A percentile compares a stretch with the other conserved stretches of the same genome.
phyloP scores from a whole-genome alignment of 2,113 vertebrate genomes.

The Damaliscus lunatus region DNA sequence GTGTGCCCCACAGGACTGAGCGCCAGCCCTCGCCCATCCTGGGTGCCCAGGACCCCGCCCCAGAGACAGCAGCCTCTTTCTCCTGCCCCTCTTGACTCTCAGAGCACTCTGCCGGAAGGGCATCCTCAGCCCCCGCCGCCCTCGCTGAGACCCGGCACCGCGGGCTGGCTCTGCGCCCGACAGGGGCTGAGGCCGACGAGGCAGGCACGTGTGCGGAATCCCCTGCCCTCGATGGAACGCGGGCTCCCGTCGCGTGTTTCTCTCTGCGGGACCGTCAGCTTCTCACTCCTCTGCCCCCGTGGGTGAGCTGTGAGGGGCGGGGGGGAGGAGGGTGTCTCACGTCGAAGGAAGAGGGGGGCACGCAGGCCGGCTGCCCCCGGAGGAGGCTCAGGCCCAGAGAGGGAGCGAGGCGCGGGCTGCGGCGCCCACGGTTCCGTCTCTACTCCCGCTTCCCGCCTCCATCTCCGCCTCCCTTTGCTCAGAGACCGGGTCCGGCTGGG shows the following conservation, averaged over 20 bases:
- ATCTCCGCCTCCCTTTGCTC: not conserved
- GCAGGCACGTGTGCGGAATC: not conserved
- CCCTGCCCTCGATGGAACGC: rapidly evolving
- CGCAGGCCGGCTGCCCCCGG: not conserved
- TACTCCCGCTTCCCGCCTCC: not conserved
- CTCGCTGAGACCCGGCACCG: not conserved
- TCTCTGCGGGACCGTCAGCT: rapidly evolving
- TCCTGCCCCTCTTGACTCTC: too few species aligned
- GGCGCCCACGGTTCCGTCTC: rapidly evolving
- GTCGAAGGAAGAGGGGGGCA: not conserved
- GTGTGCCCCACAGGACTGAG: not conserved
- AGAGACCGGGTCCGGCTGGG: rapidly evolving
- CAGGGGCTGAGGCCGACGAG: rapidly evolving
- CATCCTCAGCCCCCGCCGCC: rapidly evolving
- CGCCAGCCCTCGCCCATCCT: rapidly evolving
- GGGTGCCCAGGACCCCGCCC: rapidly evolving
- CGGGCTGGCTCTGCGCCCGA: rapidly evolving
- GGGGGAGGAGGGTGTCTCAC: too few species aligned
- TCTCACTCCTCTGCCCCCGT: not conserved
- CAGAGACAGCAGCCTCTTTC: rapidly evolving
- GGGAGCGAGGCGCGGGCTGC: rapidly evolving
- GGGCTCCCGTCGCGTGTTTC: rapidly evolving
- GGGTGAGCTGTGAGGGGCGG: not conserved
- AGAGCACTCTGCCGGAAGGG: too few species aligned
- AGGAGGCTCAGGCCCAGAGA: not conserved